Conservation (phyloP, 2,797 vertebrate species). For the Rhincodon typus region DNA sequence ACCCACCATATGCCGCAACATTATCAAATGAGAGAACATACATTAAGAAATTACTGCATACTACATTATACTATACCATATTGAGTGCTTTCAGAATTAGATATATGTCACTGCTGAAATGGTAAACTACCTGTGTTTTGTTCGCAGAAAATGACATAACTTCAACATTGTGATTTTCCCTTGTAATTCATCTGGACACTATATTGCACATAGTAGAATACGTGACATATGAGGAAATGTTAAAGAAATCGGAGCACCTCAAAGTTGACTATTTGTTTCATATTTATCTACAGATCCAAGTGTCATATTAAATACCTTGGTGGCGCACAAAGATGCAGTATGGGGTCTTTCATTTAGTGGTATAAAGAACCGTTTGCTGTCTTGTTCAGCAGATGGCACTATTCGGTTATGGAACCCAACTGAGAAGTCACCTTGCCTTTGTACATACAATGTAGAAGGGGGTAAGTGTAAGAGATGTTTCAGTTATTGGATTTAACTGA, state of each 20-base stretch:
- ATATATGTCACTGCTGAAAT: neutral
- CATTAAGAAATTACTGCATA: neutral
- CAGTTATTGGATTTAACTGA: neutral
- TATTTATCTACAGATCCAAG: constrained; percentile 71
- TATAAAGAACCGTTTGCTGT: constrained; percentile 89
- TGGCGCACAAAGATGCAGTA: constrained; percentile 84
- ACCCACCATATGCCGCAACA: neutral
- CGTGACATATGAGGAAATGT: neutral
- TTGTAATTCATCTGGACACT: neutral
- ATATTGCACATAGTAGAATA: neutral
- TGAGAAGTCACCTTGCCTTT: constrained; percentile 82
- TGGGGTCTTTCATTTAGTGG: constrained; percentile 92
- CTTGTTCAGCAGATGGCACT: constrained; percentile 94
- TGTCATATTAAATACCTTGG: constrained; percentile 82
- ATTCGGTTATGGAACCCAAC: constrained; percentile 90
- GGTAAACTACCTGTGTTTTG: neutral
- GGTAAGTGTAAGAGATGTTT: constrained; percentile 53
- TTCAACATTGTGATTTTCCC: neutral
- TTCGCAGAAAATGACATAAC: neutral
- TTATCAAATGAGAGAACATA: neutral
- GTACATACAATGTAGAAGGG: constrained; percentile 81
- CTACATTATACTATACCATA: neutral
- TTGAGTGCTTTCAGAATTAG: neutral
- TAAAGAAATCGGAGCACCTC: neutral
- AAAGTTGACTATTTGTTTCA: constrained; percentile 15